Evolutionary conservation across 2,888 invertebrate genomes (phyloP).

Genomic region (Hedychridium roseum): DNA sequence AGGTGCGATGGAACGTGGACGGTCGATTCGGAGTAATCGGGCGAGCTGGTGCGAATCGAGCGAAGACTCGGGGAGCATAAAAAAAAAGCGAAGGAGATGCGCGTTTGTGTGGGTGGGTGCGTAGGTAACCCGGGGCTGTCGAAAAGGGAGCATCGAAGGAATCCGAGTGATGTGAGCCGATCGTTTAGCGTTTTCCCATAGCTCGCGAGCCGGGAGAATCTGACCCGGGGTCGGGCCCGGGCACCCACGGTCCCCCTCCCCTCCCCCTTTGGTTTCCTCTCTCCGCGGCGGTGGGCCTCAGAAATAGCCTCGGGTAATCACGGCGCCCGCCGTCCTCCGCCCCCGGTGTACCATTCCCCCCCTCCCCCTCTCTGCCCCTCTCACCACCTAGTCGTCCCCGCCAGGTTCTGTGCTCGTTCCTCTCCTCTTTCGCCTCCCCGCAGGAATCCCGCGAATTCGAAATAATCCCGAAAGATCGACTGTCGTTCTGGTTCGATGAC

Average conservation of each 20-base stretch:
- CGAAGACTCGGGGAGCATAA: too few relatives aligned
- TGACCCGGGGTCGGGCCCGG: conserved; percentile 62
- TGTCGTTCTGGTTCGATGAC: too few relatives aligned
- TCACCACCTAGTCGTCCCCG: too few relatives aligned
- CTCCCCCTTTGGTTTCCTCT: conserved; percentile 2
- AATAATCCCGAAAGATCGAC: too few relatives aligned
- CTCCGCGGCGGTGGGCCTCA: conserved; percentile 46
- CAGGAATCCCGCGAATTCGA: conserved; percentile 8
- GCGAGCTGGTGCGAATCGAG: too few relatives aligned
- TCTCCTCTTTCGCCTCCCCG: conserved; percentile 4
- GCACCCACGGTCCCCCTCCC: conserved; percentile 33
- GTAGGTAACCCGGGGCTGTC: too few relatives aligned
- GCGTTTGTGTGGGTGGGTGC: too few relatives aligned
- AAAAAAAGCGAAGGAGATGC: too few relatives aligned
- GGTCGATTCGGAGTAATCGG: too few relatives aligned
- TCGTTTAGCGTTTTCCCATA: conserved; percentile 63
- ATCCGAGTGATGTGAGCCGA: conserved; percentile 63
- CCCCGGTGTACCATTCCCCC: conserved; percentile 54
- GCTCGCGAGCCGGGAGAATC: conserved; percentile 57
- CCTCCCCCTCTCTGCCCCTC: conserved; percentile 21
- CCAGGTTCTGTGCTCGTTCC: too few relatives aligned
- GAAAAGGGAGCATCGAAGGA: conserved; percentile 51
- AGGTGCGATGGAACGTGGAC: too few relatives aligned
- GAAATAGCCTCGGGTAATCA: conserved; percentile 60
- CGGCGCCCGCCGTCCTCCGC: conserved; percentile 57